phyloP scores from a whole-genome alignment of 2,797 vertebrate species.

The Lepilemur ruficaudatus region DNA sequence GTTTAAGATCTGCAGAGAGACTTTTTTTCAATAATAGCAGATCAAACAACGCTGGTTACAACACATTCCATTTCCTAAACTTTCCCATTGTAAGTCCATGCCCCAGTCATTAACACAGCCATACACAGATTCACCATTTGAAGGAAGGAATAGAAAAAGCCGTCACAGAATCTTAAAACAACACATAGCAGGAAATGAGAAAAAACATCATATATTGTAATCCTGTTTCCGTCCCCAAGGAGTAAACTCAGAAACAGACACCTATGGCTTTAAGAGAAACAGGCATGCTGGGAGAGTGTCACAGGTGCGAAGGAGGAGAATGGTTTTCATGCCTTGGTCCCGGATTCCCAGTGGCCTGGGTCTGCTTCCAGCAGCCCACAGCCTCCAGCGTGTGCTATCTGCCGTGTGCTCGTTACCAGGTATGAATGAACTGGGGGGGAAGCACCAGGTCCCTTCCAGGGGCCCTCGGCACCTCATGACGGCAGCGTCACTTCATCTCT shows the following conservation, averaged over 20 bases:
- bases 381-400: slow-evolving; percentile 32
- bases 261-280: slow-evolving; percentile 66
- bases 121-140: neutral
- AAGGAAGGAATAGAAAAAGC: slow-evolving; percentile 36
- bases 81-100: neutral
- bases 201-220: slow-evolving; percentile 23
- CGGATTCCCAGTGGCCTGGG: slow-evolving; percentile 70
- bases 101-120: neutral
- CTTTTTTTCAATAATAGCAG: neutral
- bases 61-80: slow-evolving; percentile 25
- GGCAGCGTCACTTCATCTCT: neutral
- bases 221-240: slow-evolving; percentile 62
- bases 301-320: slow-evolving; percentile 66
- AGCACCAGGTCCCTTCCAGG: neutral
- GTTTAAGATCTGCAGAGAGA: slow-evolving; percentile 43
- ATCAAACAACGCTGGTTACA: slow-evolving; percentile 28
- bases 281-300: slow-evolving; percentile 20
- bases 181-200: slow-evolving; percentile 60
- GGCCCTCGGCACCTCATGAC: neutral
- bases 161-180: slow-evolving; percentile 48
- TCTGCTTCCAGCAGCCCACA: slow-evolving; percentile 70
- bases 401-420: slow-evolving; percentile 49
- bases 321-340: slow-evolving; percentile 66
- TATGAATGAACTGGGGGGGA: neutral
- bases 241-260: slow-evolving; percentile 58